A percentile compares a stretch with the other conserved stretches of the same genome.
Evolutionary conservation across 2,888 invertebrate genomes (phyloP).

Genomic region (Aleiodes alternator): DNA sequence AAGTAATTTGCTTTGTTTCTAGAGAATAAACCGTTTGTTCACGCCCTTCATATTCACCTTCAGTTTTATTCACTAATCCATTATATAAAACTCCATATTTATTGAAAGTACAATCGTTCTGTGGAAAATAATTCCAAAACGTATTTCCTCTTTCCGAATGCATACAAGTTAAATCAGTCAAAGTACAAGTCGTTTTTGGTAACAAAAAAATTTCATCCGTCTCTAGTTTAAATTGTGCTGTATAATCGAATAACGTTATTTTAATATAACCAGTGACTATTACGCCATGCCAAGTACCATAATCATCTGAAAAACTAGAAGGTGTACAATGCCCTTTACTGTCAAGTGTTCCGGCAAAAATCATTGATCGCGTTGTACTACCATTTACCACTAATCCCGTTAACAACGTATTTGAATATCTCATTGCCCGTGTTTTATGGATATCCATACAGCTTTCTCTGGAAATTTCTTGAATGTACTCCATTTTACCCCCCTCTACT

Average conservation of each 20-base stretch:
- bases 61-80: slow-evolving; percentile 41
- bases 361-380: too few relatives aligned
- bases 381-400: background rate
- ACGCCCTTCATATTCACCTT: background rate
- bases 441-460: too few relatives aligned
- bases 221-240: background rate
- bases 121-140: slow-evolving; percentile 33
- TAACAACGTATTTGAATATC: background rate
- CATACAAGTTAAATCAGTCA: slow-evolving; percentile 15
- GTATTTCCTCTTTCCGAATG: background rate
- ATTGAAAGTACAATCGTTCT: slow-evolving; percentile 37
- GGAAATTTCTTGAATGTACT: too few relatives aligned
- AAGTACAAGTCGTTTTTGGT: background rate
- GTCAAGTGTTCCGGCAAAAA: background rate
- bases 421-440: background rate
- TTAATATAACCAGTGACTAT: background rate
- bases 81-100: slow-evolving; percentile 43
- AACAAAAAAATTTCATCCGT: too few relatives aligned
- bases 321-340: too few relatives aligned
- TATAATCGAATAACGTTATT: background rate
- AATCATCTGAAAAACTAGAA: background rate
- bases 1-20: slow-evolving; percentile 43
- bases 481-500: too few relatives aligned
- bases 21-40: slow-evolving; percentile 34
- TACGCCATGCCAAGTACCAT: background rate